phyloP scores from a whole-genome alignment of 2,888 invertebrate species.

The Bellardia bayeri region DNA sequence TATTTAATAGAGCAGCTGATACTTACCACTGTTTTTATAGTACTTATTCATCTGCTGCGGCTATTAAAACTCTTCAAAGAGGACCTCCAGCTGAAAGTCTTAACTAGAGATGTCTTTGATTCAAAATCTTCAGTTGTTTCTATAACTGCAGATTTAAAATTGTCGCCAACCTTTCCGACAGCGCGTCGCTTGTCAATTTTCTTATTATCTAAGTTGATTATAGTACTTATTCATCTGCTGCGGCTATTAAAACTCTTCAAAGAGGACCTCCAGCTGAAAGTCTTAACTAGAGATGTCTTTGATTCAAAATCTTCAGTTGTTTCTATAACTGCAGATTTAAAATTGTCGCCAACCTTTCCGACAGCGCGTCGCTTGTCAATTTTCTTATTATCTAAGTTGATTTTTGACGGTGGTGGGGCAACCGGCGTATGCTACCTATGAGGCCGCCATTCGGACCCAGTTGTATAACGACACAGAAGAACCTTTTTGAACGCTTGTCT shows the following conservation, averaged over 20 bases:
- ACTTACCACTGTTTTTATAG: slow-evolving; percentile 29
- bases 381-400: background rate
- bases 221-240: slow-evolving; percentile 31
- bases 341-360: background rate
- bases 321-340: background rate
- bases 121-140: background rate
- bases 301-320: background rate
- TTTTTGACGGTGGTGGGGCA: background rate
- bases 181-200: background rate
- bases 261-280: slow-evolving; percentile 25
- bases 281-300: background rate
- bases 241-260: slow-evolving; percentile 36
- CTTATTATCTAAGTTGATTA: background rate
- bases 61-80: slow-evolving; percentile 41
- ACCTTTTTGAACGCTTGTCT: slow-evolving; percentile 95
- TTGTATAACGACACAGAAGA: slow-evolving; percentile 89
- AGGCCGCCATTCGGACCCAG: slow-evolving; percentile 85
- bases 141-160: background rate
- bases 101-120: background rate
- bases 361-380: background rate
- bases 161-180: background rate
- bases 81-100: slow-evolving; percentile 1
- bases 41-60: slow-evolving; percentile 20
- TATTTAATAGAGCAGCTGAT: no score
- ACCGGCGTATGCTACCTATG: slow-evolving; percentile 84